Base-by-base conservation (phyloP, 2,113 vertebrate species). In the Stegastes partitus region DNA sequence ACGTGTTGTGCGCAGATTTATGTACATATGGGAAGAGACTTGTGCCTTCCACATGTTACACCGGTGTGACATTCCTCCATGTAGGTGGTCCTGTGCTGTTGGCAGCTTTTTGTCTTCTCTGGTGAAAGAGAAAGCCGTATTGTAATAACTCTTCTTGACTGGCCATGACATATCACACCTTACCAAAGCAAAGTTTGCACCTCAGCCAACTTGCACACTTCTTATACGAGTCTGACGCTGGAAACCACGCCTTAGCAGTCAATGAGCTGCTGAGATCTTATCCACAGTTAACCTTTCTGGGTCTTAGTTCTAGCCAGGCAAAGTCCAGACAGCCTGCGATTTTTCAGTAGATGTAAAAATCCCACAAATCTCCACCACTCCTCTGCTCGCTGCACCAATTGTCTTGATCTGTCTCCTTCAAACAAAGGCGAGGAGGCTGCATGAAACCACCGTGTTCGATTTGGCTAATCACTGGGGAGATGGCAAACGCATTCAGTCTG, bases 181-280 rank as follows among this genome's bases (percentile, higher is more conserved):
- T 22, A 45, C 47, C 26, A 64, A 67, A 45, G 63, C 26, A 59
- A 25, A 23, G 42, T 68, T 49, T 55, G 42, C 61, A 50, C 65
- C 67, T 85, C 58, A 12, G 62, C 57, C 71, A 73, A 65, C 34
- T 66, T 70, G 39, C 75, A 83, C 49, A 53, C 66, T 70, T 64
- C 8, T 80, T 74, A 51, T 71, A 39, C 59, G n/a, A 25, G 58
- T 78, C 62, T 74, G 75, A 79, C 77, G 76, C 74, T 69, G 26
- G 82, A 86, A 87, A 88, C 44, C 37, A 63, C 44, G 64, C 59
- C 76, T 78, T 18, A 19, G 57, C 51, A 82, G 86, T 90, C 87
- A 84, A 90, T 90, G 81, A 56, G 54, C 64, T 50, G 62, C 75
- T 90, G 81, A 88, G 82, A 88, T 72, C 86, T 62, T 74, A 67